Evolutionary conservation across 2,797 vertebrate genomes (phyloP), one percentile per base, ranked within the genome.

Genomic region (Triplophysa yarkandensis): DNA sequence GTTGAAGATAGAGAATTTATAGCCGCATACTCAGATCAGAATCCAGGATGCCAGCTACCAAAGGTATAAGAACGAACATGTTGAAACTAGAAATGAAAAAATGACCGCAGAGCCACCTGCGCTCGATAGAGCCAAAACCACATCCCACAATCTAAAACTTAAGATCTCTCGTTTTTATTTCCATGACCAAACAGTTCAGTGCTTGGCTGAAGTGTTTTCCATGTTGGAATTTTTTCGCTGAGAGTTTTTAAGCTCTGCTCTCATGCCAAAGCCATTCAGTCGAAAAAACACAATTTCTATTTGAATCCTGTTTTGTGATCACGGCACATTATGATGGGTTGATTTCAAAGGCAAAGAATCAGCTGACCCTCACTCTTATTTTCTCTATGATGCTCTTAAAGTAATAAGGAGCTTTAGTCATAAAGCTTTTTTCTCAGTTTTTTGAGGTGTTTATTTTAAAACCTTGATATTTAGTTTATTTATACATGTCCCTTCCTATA

Each of bases 21-120:
- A 44, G 57, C 17, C 55, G 46, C 48, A 41, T 0, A 3, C 50
- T 48, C 11, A 0, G 16, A 75, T 68, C 25, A n/a, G 14, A 63
- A n/a, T 41, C n/a, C 21, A 58, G 43, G 21, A 68, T 32, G 36
- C 39, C 64, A 44, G 21, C 13, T 69, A 41, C 66, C 39, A 63
- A 46, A 10, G n/a, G 36, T 86, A 83, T 84, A 78, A 84, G 74
- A 73, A 46, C 63, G 41, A 77, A 77, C 82, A 74, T 68, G 43
- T 77, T 80, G 67, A 54, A 86, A 85, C 71, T 80, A 25, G 86
- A 83, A 86, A 86, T 88, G 76, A 86, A 87, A 85, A 79, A 87
- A 89, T 88, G 87, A 78, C 85, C 82, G 34, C 70, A 83, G 80
- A 87, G 46, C 57, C 70, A 69, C 73, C 80, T 77, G 76, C 44